Evolutionary conservation across 1,140 invertebrate species (phyloP).

Genomic region (Pomacea maculata): DNA sequence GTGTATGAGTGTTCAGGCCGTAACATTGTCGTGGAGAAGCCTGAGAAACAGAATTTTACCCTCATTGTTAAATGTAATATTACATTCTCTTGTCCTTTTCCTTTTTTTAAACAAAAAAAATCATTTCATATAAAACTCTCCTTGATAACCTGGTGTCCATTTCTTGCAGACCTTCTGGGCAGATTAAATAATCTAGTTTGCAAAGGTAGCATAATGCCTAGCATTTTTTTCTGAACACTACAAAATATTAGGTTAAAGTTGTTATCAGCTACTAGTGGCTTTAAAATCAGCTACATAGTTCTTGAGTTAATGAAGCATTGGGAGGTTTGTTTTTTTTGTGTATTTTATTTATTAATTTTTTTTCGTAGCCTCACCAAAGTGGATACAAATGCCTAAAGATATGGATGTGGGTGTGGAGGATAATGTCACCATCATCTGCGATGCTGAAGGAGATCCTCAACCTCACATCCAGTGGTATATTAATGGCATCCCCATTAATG

Average conservation of each 20-base stretch:
- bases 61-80: constrained; percentile 42
- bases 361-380: constrained; percentile 70
- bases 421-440: constrained; percentile 84
- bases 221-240: too few relatives aligned
- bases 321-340: too few relatives aligned
- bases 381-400: constrained; percentile 86
- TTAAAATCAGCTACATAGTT: too few relatives aligned
- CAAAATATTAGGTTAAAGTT: too few relatives aligned
- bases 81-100: neutral
- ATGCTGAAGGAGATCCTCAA: constrained; percentile 85
- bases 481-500: constrained; percentile 87
- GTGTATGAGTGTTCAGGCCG: constrained; percentile 48
- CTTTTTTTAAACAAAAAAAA: neutral
- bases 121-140: too few relatives aligned
- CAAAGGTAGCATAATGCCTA: too few relatives aligned
- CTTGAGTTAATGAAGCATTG: too few relatives aligned
- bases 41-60: constrained; percentile 30
- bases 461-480: constrained; percentile 95
- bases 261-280: too few relatives aligned
- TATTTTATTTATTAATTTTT: neutral
- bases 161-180: too few relatives aligned
- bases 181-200: too few relatives aligned
- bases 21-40: constrained; percentile 28
- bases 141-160: too few relatives aligned
- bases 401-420: constrained; percentile 91